Evolutionary conservation across 2,113 vertebrate species (phyloP), one percentile per base, ranked within the genome.

Genomic region (Rynchops niger): DNA sequence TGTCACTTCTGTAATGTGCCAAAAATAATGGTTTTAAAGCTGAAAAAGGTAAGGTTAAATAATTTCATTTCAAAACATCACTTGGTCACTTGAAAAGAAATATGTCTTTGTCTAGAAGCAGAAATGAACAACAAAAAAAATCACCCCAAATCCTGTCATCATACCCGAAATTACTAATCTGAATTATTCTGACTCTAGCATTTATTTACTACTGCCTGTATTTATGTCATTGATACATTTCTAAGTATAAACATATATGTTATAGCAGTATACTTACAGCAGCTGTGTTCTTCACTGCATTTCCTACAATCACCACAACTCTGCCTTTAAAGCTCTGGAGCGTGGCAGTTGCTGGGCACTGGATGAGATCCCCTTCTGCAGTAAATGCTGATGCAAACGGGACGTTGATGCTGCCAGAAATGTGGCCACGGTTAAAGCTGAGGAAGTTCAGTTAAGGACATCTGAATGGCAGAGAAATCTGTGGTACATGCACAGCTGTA

Each of bases 381-480:
- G 98, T 98, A 89, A 99, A 99, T 5, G 98, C 98, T 4, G 98
- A 95, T 45, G 97, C 97, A 97, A 99, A 99, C 1, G 99, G 98
- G 93, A 99, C 96, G 86, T 99, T 99, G 97, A 99, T 98, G 98
- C 99, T 99, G 78, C 99, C 99, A 30, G 99, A 98, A 92, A 99
- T 98, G 87, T 99, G 99, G 71, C 99, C 99, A 71, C 99, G 99
- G 95, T 98, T 97, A 94, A 99, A 99, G 97, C 99, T 99, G 96
- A 82, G 88, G 56, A 71, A 32, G 36, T 43, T 27, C 43, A 52
- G 83, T 99, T 98, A 99, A 99, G 99, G 98, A 95, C 86, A 84
- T 92, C 8, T 49, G 11, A 76, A 80, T 88, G 11, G 65, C 40
- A 62, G 21, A 94, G 32, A 38, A 76, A 79, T 8, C 25, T 40